phyloP scores from a whole-genome alignment of 2,888 invertebrate genomes.

The Villa cingulata region DNA sequence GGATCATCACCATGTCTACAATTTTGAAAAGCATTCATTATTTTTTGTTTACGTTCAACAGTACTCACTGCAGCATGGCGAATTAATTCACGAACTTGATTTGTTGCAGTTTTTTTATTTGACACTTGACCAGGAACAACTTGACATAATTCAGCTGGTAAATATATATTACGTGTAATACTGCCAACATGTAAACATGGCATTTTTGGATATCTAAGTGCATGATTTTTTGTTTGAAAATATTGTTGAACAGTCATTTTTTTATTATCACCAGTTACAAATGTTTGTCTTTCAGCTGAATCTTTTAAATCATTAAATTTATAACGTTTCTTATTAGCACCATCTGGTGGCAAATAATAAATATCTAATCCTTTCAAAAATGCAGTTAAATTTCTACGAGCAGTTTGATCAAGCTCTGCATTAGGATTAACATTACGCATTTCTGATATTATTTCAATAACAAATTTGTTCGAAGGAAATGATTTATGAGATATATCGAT shows the following conservation, averaged over 20 bases:
- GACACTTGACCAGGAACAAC: constrained; percentile 66
- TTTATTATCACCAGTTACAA: constrained; percentile 23
- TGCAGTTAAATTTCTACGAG: background rate
- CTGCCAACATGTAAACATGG: constrained; percentile 78
- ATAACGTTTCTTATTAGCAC: constrained; percentile 18
- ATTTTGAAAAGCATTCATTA: constrained; percentile 40
- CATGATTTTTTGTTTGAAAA: constrained; percentile 20
- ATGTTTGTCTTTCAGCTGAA: constrained; percentile 30
- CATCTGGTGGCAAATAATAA: constrained; percentile 23
- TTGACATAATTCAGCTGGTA: constrained; percentile 73
- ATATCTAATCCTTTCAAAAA: constrained; percentile 24
- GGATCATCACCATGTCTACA: constrained; percentile 30
- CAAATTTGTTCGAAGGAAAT: constrained; percentile 45
- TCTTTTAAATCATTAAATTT: constrained; percentile 21
- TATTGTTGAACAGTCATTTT: constrained; percentile 34
- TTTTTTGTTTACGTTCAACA: constrained; percentile 60
- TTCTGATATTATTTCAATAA: constrained; percentile 20
- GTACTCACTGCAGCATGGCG: constrained; percentile 71
- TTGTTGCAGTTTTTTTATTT: constrained; percentile 60
- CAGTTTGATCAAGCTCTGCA: background rate
- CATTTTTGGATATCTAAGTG: constrained; percentile 48
- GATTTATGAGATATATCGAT: constrained; percentile 80
- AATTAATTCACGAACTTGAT: constrained; percentile 79
- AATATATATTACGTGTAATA: constrained; percentile 50
- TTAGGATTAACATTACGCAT: background rate